These are phyloP conservation scores for Drosophila pruinosa DNA, from an alignment of 1,140 invertebrate species.

Conservation along the genomic window DNA sequence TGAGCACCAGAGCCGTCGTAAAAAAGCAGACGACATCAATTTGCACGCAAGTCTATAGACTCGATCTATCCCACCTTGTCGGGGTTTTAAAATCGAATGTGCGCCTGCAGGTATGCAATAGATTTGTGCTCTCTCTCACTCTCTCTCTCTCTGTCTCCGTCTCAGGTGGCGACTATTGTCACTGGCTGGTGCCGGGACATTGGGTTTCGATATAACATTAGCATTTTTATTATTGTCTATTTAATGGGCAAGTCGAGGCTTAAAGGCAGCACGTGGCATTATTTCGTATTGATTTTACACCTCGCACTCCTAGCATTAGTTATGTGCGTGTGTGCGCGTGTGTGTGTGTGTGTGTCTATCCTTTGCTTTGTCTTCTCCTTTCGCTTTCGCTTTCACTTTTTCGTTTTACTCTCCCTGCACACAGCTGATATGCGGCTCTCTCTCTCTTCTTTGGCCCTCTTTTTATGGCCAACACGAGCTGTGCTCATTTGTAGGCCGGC, in stretches of 20 bases:
- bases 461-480: constrained; percentile 75
- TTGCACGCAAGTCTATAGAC: constrained; percentile 33
- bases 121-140: background rate
- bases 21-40: constrained; percentile 54
- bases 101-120: constrained; percentile 29
- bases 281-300: constrained; percentile 72
- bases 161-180: constrained; percentile 27
- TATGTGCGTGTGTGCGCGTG: background rate
- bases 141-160: background rate
- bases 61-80: background rate
- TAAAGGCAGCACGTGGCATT: constrained; percentile 50
- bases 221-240: constrained; percentile 51
- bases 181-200: constrained; percentile 47
- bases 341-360: constrained; percentile 46
- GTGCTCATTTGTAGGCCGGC: constrained; percentile 34
- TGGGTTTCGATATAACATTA: constrained; percentile 48
- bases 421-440: constrained; percentile 31
- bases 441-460: constrained; percentile 10
- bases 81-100: constrained; percentile 22
- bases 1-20: constrained; percentile 31
- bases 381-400: constrained; percentile 38
- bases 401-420: constrained; percentile 11
- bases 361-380: constrained; percentile 27
- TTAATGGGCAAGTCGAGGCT: constrained; percentile 17
- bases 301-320: constrained; percentile 21